These are phyloP conservation scores for Eilema sororculum DNA, from an alignment of 2,888 invertebrate species.

Conservation along the genomic window DNA sequence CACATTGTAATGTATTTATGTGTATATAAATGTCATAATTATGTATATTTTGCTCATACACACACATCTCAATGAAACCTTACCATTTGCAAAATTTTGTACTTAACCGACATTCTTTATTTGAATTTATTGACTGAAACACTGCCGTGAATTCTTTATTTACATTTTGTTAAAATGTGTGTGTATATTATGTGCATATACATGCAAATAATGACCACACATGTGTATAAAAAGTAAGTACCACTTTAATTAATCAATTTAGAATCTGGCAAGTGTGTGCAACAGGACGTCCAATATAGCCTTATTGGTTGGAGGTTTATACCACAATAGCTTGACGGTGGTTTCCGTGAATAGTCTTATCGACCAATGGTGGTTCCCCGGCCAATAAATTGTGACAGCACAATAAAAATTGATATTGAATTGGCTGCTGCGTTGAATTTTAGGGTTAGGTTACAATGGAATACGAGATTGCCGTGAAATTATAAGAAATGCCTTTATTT, in stretches of 20 bases:
- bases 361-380: constrained; percentile 48
- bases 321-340: constrained; percentile 48
- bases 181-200: constrained; percentile 8
- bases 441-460: constrained; percentile 40
- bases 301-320: constrained; percentile 56
- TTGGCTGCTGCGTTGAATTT: constrained; percentile 38
- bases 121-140: neutral
- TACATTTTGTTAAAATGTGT: neutral
- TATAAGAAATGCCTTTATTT: too few relatives aligned
- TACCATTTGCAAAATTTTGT: neutral
- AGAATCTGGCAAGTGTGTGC: constrained; percentile 55
- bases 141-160: constrained; percentile 6
- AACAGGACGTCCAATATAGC: constrained; percentile 58
- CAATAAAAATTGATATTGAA: constrained; percentile 53
- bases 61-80: neutral
- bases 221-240: constrained; percentile 27
- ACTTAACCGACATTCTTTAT: neutral
- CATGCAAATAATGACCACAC: neutral
- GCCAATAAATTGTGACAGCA: constrained; percentile 61
- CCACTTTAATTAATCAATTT: constrained; percentile 68
- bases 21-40: constrained; percentile 10
- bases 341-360: constrained; percentile 43
- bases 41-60: constrained; percentile 4
- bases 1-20: neutral
- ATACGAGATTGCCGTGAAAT: too few relatives aligned